Base-by-base conservation (phyloP, 2,113 vertebrate genomes). In the Anhinga rufa region DNA sequence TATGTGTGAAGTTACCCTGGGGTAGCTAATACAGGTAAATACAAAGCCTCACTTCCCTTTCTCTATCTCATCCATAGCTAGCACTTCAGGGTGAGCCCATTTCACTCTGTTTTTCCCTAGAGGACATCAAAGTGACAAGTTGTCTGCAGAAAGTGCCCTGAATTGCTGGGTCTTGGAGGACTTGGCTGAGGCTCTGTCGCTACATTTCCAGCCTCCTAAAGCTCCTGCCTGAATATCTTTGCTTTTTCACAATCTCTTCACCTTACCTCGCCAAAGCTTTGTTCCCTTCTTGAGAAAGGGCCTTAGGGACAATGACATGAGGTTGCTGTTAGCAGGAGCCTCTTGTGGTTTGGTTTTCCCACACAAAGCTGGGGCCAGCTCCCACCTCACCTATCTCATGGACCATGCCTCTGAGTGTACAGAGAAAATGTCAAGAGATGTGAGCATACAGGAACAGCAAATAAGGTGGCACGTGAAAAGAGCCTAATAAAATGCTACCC, bases 391-490 rank as follows among this genome's bases (percentile, higher is more conserved):
- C 5, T 40, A 1, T 48, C 19, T 78, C 42, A 26, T 8, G 38
- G 74, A 9, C 36, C 10, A 1, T 12, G 54, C 40, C 29, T n/a
- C 32, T 1, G 3, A 75, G 29, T 3, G 25, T 12, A 42, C 32
- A n/a, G 57, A 70, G 55, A n/a, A 87, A 79, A 51, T 16, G 8
- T n/a, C 22, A 31, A 42, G 55, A 91, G 31, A 60, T 42, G 29
- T 21, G 57, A 68, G 42, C 5, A 36, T 21, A 38, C 9, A n/a
- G 69, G 28, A 64, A 25, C 8, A 17, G 44, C 51, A 94, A 55
- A 83, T 34, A 24, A 72, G 29, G 21, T 0, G 0, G 4, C 55
- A 28, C 2, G 1, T 68, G 65, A 60, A 87, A 71, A 64, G 4
- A 24, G 25, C 54, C 57, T 52, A 10, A 62, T 58, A 36, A 77